Evolutionary conservation across 2,797 vertebrate genomes (phyloP).

Genomic region (Acomys russatus): DNA sequence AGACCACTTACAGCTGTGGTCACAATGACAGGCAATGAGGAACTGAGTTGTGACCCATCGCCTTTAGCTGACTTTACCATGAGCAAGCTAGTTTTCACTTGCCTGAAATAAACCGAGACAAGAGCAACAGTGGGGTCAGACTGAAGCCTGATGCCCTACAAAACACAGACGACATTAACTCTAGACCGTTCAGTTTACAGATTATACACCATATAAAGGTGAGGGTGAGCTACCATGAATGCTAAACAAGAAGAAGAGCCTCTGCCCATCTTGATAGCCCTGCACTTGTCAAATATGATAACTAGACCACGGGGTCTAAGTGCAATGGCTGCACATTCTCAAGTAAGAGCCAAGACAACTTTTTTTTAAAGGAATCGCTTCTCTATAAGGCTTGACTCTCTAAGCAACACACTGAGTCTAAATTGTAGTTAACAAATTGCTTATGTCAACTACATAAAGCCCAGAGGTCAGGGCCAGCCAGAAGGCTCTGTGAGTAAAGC

Average conservation of each 20-base stretch:
- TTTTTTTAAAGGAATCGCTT: neutral
- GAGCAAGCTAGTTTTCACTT: neutral
- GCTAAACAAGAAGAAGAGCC: neutral
- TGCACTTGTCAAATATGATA: neutral
- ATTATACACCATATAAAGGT: neutral
- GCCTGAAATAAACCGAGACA: neutral
- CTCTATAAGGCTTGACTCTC: conserved; percentile 21
- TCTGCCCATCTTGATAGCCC: neutral
- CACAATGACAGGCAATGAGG: neutral
- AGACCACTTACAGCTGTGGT: neutral
- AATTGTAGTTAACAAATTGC: neutral
- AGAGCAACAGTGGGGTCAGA: neutral
- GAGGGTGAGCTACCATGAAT: neutral
- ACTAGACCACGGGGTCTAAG: neutral
- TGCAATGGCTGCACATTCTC: neutral
- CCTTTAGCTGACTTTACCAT: neutral
- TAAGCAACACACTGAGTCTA: neutral
- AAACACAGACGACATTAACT: neutral
- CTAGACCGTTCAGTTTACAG: neutral
- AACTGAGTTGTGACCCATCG: neutral
- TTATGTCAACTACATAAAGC: neutral
- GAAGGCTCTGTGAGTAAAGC: neutral
- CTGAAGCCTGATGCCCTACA: neutral
- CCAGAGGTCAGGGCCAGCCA: neutral
- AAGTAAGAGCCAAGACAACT: neutral